A percentile compares a stretch with the other conserved stretches of the same genome.
These are phyloP conservation scores for Caenorhabditis sp. DNA, from an alignment of 2,888 invertebrate genomes.

Conservation along the genomic window DNA sequence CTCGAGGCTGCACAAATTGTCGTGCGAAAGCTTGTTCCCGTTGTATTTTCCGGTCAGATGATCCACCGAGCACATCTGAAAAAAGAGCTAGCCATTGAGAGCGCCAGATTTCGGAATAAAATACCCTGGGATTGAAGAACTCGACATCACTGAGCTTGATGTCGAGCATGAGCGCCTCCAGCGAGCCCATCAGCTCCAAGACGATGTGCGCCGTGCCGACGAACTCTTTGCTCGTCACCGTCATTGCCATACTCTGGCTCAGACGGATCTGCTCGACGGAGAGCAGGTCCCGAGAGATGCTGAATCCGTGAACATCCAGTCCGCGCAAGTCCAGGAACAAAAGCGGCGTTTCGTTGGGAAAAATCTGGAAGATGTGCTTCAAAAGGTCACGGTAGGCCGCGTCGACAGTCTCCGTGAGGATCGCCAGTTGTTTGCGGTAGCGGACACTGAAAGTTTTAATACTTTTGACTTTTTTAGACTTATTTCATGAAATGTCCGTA, in stretches of 20 bases:
- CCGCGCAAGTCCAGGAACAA: slow-evolving; percentile 31
- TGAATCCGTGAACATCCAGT: not conserved
- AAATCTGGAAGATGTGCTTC: slow-evolving; percentile 14
- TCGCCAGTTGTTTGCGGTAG: slow-evolving; percentile 5
- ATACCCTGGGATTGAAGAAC: slow-evolving; percentile 21
- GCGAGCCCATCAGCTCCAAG: slow-evolving; percentile 20
- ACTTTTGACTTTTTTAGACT: too few relatives aligned
- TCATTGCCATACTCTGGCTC: slow-evolving; percentile 1
- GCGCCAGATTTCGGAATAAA: too few relatives aligned
- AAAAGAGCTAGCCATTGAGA: too few relatives aligned
- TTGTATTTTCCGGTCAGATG: slow-evolving; percentile 11
- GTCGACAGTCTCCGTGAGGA: not conserved
- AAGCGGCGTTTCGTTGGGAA: slow-evolving; percentile 19
- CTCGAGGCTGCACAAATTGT: slow-evolving; percentile 11
- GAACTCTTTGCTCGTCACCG: slow-evolving; percentile 8
- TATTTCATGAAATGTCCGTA: too few relatives aligned
- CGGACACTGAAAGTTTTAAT: slow-evolving; percentile 6
- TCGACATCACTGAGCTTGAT: not conserved
- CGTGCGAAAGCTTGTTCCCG: slow-evolving; percentile 3
- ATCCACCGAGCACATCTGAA: slow-evolving; percentile 18
- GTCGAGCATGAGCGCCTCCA: slow-evolving; percentile 14
- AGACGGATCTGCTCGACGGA: not conserved
- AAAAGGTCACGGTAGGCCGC: slow-evolving; percentile 5
- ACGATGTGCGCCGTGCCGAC: slow-evolving; percentile 18
- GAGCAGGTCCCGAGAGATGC: not conserved